These are phyloP conservation scores for Neoaliturus tenellus DNA, from an alignment of 2,888 invertebrate species.

Conservation along the genomic window DNA sequence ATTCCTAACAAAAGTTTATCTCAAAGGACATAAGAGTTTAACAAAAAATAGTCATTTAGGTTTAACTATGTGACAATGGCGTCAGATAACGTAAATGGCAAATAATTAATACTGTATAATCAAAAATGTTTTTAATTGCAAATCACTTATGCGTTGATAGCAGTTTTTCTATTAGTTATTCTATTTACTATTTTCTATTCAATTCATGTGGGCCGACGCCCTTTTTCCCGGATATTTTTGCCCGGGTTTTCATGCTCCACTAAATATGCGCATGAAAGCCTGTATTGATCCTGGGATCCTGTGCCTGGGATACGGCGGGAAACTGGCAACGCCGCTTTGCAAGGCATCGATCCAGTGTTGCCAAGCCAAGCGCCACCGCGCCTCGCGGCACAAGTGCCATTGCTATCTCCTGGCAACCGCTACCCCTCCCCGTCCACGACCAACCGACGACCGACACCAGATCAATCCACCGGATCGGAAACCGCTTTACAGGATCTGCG, in stretches of 20 bases:
- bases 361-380: constrained; percentile 4
- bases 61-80: too few species aligned
- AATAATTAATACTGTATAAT: too few species aligned
- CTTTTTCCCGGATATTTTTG: not conserved
- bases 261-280: not conserved
- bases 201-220: not conserved
- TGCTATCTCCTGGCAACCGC: not conserved
- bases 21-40: too few species aligned
- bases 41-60: too few species aligned
- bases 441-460: not conserved
- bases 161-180: too few species aligned
- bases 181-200: too few species aligned
- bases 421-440: not conserved
- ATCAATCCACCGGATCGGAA: not conserved
- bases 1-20: too few species aligned
- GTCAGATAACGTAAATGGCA: too few species aligned
- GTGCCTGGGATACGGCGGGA: not conserved
- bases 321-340: constrained; percentile 6
- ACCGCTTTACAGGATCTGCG: not conserved
- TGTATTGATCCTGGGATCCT: not conserved
- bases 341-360: not conserved
- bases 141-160: too few species aligned
- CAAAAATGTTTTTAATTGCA: too few species aligned
- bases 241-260: not conserved
- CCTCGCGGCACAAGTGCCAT: not conserved